These are phyloP conservation scores for Spisula subtruncata DNA, from an alignment of 2,888 invertebrate genomes.

Conservation along the genomic window DNA sequence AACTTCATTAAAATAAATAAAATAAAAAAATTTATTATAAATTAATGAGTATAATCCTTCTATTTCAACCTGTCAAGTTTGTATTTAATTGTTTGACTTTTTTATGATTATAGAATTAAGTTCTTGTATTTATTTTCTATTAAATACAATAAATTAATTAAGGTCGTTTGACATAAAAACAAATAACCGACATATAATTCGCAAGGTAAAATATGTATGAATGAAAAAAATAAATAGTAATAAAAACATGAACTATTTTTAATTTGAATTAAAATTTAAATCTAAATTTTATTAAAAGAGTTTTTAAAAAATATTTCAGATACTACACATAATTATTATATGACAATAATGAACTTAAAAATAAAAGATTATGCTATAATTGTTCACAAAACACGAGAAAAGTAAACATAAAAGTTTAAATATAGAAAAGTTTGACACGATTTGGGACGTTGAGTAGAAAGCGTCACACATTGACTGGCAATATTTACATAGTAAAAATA, in stretches of 20 bases:
- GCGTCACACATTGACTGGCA: not conserved
- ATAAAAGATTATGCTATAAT: not conserved
- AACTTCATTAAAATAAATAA: too few relatives aligned
- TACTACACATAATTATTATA: too few relatives aligned
- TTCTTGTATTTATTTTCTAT: too few relatives aligned
- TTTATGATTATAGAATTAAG: not conserved
- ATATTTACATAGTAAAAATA: slow-evolving; percentile 22
- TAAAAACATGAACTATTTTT: not conserved
- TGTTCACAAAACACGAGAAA: not conserved
- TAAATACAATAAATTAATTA: too few relatives aligned
- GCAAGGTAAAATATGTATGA: too few relatives aligned
- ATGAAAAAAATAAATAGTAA: not conserved
- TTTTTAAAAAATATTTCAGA: too few relatives aligned
- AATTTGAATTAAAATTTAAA: not conserved
- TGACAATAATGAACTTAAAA: not conserved
- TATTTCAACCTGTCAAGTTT: too few relatives aligned
- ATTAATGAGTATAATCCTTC: not conserved
- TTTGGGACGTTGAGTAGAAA: slow-evolving; percentile 11
- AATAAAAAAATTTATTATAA: not conserved
- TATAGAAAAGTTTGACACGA: not conserved
- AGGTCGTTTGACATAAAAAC: too few relatives aligned
- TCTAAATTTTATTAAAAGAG: too few relatives aligned
- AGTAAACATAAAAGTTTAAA: not conserved
- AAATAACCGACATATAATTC: too few relatives aligned
- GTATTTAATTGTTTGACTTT: not conserved